Percentiles rank a stretch among this genome's conserved stretches.
These are phyloP conservation scores for Oikopleura dioica DNA, from an alignment of 23 tunicate genomes.

Conservation along the genomic window DNA sequence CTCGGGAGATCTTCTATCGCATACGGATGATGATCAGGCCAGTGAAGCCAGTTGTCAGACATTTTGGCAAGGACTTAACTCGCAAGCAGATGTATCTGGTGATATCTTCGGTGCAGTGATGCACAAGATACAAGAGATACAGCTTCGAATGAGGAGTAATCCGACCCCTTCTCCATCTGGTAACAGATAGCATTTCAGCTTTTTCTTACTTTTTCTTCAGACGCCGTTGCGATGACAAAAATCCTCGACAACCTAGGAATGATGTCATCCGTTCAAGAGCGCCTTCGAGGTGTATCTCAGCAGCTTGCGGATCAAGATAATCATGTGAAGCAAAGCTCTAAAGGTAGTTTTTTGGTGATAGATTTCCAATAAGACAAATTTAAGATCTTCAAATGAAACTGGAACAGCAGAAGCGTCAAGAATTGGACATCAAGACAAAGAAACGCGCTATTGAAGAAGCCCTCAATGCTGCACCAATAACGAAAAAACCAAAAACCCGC, in stretches of 20 bases:
- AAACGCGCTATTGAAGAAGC: neutral
- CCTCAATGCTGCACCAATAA: neutral
- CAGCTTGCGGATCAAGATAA: too few species aligned
- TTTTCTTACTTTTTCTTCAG: neutral
- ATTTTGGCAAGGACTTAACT: too few species aligned
- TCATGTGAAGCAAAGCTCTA: too few species aligned
- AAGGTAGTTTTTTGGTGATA: neutral
- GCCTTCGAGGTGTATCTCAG: too few species aligned
- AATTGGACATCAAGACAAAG: neutral
- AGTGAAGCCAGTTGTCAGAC: too few species aligned
- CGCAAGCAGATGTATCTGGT: too few species aligned
- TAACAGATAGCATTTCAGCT: too few species aligned
- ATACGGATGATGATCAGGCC: too few species aligned
- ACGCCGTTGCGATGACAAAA: neutral
- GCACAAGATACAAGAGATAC: too few species aligned
- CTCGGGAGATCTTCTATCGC: neutral
- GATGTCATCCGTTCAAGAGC: neutral
- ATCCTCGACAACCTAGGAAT: neutral
- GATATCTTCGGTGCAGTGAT: too few species aligned
- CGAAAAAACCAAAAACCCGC: neutral
- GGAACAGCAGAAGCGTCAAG: neutral
- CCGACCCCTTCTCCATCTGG: too few species aligned
- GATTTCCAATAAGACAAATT: neutral
- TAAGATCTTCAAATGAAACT: neutral
- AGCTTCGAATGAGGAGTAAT: too few species aligned